Evolutionary conservation across 2,888 invertebrate genomes (phyloP).

Genomic region (Agrenia bidenticulata): DNA sequence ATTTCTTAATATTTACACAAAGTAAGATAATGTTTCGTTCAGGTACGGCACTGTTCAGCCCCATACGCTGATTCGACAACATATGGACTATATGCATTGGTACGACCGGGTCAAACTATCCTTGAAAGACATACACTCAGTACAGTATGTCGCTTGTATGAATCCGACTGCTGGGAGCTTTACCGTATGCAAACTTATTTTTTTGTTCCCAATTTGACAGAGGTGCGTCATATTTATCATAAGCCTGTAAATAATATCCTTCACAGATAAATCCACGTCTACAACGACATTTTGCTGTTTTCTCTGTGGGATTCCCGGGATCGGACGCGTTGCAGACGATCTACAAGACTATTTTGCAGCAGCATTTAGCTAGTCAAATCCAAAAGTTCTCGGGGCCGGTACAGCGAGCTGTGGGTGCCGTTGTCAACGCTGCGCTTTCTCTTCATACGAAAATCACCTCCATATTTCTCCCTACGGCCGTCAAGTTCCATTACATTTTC

Average conservation of each 20-base stretch:
- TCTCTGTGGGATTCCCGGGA: conserved; percentile 85
- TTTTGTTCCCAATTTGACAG: too few species aligned
- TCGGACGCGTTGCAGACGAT: conserved; percentile 81
- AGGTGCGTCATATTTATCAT: too few species aligned
- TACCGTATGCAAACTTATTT: conserved; percentile 63
- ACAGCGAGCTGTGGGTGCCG: conserved; percentile 68
- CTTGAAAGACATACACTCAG: conserved; percentile 92
- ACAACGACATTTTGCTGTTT: conserved; percentile 85
- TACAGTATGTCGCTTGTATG: conserved; percentile 96
- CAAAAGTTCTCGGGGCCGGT: conserved; percentile 73
- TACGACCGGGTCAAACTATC: conserved; percentile 86
- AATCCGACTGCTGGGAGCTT: conserved; percentile 97
- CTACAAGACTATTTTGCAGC: conserved; percentile 82
- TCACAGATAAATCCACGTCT: conserved; percentile 79
- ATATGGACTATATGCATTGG: conserved; percentile 95
- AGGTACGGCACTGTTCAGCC: conserved; percentile 96
- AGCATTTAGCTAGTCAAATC: conserved; percentile 79
- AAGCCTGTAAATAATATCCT: too few species aligned
- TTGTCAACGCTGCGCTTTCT: conserved; percentile 79
- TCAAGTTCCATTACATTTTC: conserved; percentile 95
- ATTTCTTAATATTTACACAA: too few species aligned
- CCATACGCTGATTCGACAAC: conserved; percentile 91
- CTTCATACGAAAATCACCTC: conserved; percentile 83
- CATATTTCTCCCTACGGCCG: conserved; percentile 89
- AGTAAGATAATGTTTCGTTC: too few species aligned